Conservation (phyloP, 2,888 invertebrate genomes). For the Aromia moschata region DNA sequence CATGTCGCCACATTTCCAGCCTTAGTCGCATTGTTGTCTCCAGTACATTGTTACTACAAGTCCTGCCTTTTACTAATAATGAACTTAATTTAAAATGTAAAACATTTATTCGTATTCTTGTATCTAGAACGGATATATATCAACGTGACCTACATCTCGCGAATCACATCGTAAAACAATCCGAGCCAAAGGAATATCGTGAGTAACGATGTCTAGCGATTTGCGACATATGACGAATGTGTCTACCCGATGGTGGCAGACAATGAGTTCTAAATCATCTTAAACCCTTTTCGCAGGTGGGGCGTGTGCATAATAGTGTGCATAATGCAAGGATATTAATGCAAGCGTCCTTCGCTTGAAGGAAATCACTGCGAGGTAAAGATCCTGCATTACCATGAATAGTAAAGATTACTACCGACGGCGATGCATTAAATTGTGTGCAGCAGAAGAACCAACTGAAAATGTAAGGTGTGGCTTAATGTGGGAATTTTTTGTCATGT, state of each 20-base stretch:
- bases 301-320: not conserved
- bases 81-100: not conserved
- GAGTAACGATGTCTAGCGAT: not conserved
- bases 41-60: not conserved
- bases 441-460: no score
- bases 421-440: no score
- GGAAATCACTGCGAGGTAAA: no score
- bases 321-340: no score
- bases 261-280: not conserved
- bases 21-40: not conserved
- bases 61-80: not conserved
- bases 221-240: not conserved
- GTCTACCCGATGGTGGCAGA: not conserved
- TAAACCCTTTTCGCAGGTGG: not conserved
- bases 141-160: not conserved
- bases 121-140: not conserved
- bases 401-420: no score
- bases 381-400: no score
- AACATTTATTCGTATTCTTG: not conserved
- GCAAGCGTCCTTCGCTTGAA: no score
- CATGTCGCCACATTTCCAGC: not conserved
- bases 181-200: not conserved
- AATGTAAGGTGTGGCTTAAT: no score
- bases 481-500: no score
- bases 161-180: not conserved